Evolutionary conservation across 2,113 vertebrate genomes (phyloP).

Genomic region (Gobiocypris rarus): DNA sequence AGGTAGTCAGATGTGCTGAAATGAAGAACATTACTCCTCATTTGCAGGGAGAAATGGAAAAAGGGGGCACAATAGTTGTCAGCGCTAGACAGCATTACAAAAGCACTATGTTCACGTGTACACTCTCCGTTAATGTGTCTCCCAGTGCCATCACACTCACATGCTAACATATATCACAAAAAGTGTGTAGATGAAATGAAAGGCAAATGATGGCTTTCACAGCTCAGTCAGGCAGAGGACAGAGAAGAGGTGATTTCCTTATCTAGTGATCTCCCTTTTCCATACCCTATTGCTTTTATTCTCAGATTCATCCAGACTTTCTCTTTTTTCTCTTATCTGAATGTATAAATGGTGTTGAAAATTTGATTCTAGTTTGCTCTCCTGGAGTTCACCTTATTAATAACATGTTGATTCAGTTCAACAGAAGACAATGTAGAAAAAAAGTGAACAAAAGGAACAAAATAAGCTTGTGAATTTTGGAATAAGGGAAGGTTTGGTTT

Average conservation of each 20-base stretch:
- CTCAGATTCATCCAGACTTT: background rate
- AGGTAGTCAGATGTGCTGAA: background rate
- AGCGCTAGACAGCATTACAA: background rate
- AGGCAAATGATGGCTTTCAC: constrained; percentile 28
- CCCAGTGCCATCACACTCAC: background rate
- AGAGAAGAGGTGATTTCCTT: constrained; percentile 32
- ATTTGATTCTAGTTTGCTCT: background rate
- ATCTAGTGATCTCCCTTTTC: constrained; percentile 1
- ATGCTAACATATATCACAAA: background rate
- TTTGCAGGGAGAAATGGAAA: constrained; percentile 7
- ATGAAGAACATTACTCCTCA: constrained; percentile 7
- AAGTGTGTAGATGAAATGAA: constrained; percentile 19
- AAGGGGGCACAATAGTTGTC: background rate
- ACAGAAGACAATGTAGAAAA: background rate
- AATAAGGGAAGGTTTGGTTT: background rate
- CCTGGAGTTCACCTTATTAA: background rate
- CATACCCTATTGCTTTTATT: constrained; percentile 29
- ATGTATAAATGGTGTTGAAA: background rate
- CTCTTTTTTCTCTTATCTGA: background rate
- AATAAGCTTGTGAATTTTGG: background rate
- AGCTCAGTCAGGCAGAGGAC: constrained; percentile 11
- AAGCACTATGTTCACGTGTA: background rate
- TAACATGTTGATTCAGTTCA: background rate
- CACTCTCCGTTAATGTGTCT: constrained; percentile 16
- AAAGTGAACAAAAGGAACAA: background rate